phyloP scores from a whole-genome alignment of 1,140 invertebrate species.

The Muscidifurax raptorellus region DNA sequence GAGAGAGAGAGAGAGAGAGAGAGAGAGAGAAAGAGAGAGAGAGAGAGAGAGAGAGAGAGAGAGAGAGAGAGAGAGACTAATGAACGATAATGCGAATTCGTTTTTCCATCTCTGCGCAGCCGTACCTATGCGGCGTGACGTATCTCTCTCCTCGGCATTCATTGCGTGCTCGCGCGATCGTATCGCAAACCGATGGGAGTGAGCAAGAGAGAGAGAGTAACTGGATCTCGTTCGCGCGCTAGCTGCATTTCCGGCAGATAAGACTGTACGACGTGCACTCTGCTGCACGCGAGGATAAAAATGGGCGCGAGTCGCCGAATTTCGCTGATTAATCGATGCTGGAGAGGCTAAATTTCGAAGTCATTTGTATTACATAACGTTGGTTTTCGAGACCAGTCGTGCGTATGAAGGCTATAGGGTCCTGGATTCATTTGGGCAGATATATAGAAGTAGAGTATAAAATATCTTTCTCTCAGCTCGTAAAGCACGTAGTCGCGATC shows the following conservation, averaged over 20 bases:
- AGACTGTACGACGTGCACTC: background rate
- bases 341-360: too few relatives aligned
- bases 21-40: background rate
- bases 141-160: background rate
- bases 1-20: background rate
- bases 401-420: too few relatives aligned
- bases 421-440: too few relatives aligned
- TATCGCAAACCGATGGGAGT: background rate
- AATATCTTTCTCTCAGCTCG: too few relatives aligned
- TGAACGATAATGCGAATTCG: conserved; percentile 12
- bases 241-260: conserved; percentile 24
- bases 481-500: too few relatives aligned
- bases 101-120: background rate
- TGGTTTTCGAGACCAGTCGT: too few relatives aligned
- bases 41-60: background rate
- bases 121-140: background rate
- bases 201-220: background rate
- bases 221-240: conserved; percentile 26
- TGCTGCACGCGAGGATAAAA: background rate
- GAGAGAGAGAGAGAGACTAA: background rate
- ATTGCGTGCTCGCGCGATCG: background rate
- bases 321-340: background rate
- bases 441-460: background rate
- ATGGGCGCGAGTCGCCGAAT: background rate
- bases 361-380: too few relatives aligned